Base-by-base conservation (phyloP, 2,888 invertebrate genomes). In the Herminia tarsipennalis region DNA sequence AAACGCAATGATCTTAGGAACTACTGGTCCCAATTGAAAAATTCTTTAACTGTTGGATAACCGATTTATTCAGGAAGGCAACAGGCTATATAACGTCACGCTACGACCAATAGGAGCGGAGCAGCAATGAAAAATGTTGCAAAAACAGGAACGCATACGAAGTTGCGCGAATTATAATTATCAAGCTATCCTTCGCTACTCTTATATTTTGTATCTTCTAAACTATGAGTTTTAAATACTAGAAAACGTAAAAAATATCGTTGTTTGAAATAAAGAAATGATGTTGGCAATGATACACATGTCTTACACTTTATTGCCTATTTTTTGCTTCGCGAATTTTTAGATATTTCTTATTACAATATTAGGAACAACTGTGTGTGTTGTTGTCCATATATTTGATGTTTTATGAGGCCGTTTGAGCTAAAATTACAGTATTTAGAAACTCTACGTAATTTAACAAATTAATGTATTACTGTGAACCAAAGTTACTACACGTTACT, bases 281-380 rank as follows among this genome's bases (percentile, higher is more conserved):
- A 50, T 65, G 51, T 66, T 61, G 51, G 62, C 66, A 65, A 45
- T 54, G 56, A 62, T 59, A 51, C 48, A 43, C 42, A 51, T 49
- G 34, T 46, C 43, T 44, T 55, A 40, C 29, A 47, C 38, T 60
- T 48, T 38, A 52, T 41, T 47, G 45, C 45, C 35, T 53, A 44
- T 38, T 52, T 49, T 37, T 38, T 59, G 43, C 44, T 52, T 50
- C 9, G 33, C 52, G 28, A 53, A 45, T 36, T 47, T 22, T 21
- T 28, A 39, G 51, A 45, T 60, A 38, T 49, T 60, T 56, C 41
- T n/a, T 44, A 2, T 4, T 30, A 51, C 50, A 33, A 41, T 41
- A 51, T 42, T 28, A 53, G 30, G 22, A 40, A 30, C 38, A 39
- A 41, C 34, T 64, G 36, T 46, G 14, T 34, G 17, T 25, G 21